Percentiles rank a stretch among this genome's conserved stretches.
Conservation (phyloP, 2,888 invertebrate species). For the Aproaerema taeniolella region DNA sequence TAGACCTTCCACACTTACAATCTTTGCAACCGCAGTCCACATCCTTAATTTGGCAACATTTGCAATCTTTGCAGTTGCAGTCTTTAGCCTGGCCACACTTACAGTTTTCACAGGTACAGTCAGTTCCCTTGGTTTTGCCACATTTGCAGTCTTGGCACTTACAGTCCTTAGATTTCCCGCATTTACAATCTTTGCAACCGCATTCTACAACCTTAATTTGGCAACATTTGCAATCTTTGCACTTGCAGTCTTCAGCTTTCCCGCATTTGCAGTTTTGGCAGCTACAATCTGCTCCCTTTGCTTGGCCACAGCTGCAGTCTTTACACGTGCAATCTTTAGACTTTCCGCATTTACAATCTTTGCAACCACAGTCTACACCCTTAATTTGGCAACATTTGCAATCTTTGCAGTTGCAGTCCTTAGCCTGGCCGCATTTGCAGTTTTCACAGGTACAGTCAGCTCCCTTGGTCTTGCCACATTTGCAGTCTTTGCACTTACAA, state of each 20-base stretch:
- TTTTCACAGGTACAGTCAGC: conserved; percentile 1
- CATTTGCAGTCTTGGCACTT: conserved; percentile 15
- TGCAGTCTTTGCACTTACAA: conserved; percentile 5
- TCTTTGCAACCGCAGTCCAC: conserved; percentile 8
- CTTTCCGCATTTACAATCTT: conserved; percentile 7
- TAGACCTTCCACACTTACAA: conserved; percentile 19
- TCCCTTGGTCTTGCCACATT: conserved; percentile 11
- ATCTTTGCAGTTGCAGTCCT: not conserved
- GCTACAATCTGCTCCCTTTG: conserved; percentile 1
- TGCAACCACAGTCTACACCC: not conserved
- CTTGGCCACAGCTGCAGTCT: conserved; percentile 13
- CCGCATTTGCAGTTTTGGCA: conserved; percentile 8
- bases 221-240: conserved; percentile 1
- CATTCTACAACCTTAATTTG: not conserved
- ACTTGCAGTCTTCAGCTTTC: not conserved
- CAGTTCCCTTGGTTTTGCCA: conserved; percentile 7
- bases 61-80: conserved; percentile 1
- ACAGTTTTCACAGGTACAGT: not conserved
- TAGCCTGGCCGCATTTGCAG: conserved; percentile 9
- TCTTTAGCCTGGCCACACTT: not conserved
- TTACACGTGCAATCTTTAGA: not conserved
- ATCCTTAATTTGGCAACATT: no score
- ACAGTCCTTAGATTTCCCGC: not conserved
- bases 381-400: conserved; percentile 1
- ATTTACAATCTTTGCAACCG: conserved; percentile 2